A percentile compares a stretch with the other conserved stretches of the same genome.
Evolutionary conservation across 2,113 vertebrate species (phyloP).

Genomic region (Tonatia bakeri): DNA sequence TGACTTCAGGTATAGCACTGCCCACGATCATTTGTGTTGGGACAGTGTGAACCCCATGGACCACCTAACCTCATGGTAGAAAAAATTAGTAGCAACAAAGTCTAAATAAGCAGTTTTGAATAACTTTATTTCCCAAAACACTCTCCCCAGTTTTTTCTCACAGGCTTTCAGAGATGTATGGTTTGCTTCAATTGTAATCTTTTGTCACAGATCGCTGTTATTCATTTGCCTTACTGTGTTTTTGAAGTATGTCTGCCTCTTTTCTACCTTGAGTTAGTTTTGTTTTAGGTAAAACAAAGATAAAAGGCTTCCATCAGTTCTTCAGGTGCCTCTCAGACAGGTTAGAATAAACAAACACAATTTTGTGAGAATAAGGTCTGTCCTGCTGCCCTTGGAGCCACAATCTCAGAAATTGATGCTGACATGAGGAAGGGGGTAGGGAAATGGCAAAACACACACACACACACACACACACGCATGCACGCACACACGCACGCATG

Average conservation of each 20-base stretch:
- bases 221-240: background rate
- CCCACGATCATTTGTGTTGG: background rate
- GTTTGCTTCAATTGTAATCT: background rate
- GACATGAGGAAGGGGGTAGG: background rate
- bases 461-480: no score
- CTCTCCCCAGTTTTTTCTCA: background rate
- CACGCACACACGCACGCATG: no score
- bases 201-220: background rate
- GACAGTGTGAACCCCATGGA: background rate
- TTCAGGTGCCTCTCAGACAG: background rate
- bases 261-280: background rate
- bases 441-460: background rate
- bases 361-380: background rate
- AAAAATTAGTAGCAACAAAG: background rate
- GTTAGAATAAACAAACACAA: background rate
- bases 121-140: background rate
- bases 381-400: background rate
- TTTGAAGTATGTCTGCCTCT: background rate
- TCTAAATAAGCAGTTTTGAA: background rate
- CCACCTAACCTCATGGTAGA: background rate
- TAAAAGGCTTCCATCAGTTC: background rate
- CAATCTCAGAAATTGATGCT: background rate
- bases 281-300: background rate
- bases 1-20: background rate
- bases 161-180: background rate